Conservation (phyloP, 2,888 invertebrate species). For the Agonopterix subpropinquella region DNA sequence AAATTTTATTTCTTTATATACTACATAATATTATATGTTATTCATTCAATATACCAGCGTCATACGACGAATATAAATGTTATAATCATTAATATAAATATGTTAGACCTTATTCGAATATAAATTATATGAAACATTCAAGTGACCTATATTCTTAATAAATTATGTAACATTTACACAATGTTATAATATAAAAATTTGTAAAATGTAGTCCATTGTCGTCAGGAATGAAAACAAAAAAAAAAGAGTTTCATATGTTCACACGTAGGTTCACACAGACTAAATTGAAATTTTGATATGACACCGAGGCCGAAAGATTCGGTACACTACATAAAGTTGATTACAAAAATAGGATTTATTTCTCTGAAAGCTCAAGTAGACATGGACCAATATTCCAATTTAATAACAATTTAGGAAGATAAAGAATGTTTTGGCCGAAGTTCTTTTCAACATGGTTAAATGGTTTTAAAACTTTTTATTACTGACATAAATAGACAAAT, state of each 20-base stretch:
- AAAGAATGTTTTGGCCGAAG: slow-evolving; percentile 19
- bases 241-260: slow-evolving; percentile 27
- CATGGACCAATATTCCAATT: slow-evolving; percentile 52
- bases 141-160: slow-evolving; percentile 33
- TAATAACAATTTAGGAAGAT: slow-evolving; percentile 28
- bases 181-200: slow-evolving; percentile 24
- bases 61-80: slow-evolving; percentile 56
- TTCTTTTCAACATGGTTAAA: background rate
- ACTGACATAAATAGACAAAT: no score
- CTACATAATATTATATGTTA: slow-evolving; percentile 33
- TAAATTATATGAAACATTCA: slow-evolving; percentile 57
- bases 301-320: slow-evolving; percentile 30
- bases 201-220: slow-evolving; percentile 32
- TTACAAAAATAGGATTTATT: slow-evolving; percentile 65
- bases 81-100: slow-evolving; percentile 40
- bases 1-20: slow-evolving; percentile 32
- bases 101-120: slow-evolving; percentile 60
- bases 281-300: slow-evolving; percentile 58
- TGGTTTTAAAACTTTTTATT: no score
- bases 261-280: slow-evolving; percentile 34
- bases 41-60: slow-evolving; percentile 65
- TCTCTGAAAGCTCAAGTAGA: slow-evolving; percentile 67
- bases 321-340: slow-evolving; percentile 57
- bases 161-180: slow-evolving; percentile 40
- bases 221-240: slow-evolving; percentile 40